Evolutionary conservation across 1,140 invertebrate genomes (phyloP).

Genomic region (Bilobella aurantiaca): DNA sequence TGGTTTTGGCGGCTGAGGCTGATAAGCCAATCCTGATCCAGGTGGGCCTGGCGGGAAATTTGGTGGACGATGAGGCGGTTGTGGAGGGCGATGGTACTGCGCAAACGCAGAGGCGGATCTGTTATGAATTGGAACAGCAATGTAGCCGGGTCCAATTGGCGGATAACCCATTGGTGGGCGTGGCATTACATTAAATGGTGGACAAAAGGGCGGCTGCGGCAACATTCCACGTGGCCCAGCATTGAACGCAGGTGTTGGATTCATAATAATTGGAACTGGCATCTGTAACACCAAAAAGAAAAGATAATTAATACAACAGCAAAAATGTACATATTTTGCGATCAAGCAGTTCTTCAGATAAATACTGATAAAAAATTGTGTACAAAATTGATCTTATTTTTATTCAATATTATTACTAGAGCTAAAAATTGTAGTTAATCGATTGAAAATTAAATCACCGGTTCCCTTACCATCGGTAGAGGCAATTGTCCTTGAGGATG

Average conservation of each 20-base stretch:
- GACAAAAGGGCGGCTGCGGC: neutral
- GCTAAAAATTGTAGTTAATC: too few relatives aligned
- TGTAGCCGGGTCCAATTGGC: neutral
- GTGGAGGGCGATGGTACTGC: neutral
- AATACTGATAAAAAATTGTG: too few relatives aligned
- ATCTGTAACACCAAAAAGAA: neutral
- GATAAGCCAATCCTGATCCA: too few relatives aligned
- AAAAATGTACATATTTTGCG: neutral
- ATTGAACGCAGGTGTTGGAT: neutral
- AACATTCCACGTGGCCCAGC: neutral
- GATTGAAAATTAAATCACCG: neutral
- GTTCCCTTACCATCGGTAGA: neutral
- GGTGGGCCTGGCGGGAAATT: neutral
- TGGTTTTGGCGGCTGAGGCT: too few relatives aligned
- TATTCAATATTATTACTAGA: too few relatives aligned
- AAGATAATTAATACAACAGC: neutral
- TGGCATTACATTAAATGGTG: neutral
- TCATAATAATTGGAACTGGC: neutral
- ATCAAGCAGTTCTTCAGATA: neutral
- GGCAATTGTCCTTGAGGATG: slow-evolving; percentile 3
- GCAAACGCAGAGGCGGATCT: neutral
- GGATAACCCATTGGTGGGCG: neutral
- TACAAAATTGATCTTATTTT: too few relatives aligned
- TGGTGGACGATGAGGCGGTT: neutral
- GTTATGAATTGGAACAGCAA: neutral